phyloP scores from a whole-genome alignment of 2,797 vertebrate species.

The Peromyscus melanophrys region DNA sequence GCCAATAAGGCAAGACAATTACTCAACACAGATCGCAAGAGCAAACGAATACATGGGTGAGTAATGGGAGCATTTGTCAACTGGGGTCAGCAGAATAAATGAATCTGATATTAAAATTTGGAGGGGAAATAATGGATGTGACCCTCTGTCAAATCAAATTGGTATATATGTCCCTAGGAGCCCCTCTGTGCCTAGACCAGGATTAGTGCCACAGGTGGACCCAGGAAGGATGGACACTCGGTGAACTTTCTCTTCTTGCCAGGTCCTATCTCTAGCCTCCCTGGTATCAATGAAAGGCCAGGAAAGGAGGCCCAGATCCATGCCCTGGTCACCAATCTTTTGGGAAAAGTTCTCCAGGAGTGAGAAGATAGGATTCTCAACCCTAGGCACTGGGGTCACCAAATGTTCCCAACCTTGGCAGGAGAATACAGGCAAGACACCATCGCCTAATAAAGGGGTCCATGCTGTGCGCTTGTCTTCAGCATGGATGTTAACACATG shows the following conservation, averaged over 20 bases:
- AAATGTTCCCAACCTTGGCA: neutral
- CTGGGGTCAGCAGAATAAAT: slow-evolving; percentile 60
- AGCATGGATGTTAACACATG: neutral
- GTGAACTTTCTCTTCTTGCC: fast-evolving
- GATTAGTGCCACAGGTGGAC: neutral
- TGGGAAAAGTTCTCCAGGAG: neutral
- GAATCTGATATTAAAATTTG: slow-evolving; percentile 66
- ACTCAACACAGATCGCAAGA: slow-evolving; percentile 69
- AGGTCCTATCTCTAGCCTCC: neutral
- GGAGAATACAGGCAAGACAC: neutral
- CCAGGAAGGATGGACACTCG: fast-evolving
- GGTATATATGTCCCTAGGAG: neutral
- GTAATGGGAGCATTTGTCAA: slow-evolving; percentile 53
- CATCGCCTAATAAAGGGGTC: neutral
- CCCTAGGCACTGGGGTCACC: neutral
- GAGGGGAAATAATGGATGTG: neutral
- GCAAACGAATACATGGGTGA: slow-evolving; percentile 61
- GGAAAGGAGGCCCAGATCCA: neutral
- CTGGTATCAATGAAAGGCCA: neutral
- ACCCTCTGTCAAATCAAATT: slow-evolving; percentile 50
- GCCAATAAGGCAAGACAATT: slow-evolving; percentile 69
- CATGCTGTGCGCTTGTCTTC: neutral
- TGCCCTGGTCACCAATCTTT: too few species aligned
- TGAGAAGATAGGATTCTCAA: fast-evolving
- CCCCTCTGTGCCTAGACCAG: neutral